phyloP scores from a whole-genome alignment of 2,113 vertebrate species.

The Glaucidium brasilianum region DNA sequence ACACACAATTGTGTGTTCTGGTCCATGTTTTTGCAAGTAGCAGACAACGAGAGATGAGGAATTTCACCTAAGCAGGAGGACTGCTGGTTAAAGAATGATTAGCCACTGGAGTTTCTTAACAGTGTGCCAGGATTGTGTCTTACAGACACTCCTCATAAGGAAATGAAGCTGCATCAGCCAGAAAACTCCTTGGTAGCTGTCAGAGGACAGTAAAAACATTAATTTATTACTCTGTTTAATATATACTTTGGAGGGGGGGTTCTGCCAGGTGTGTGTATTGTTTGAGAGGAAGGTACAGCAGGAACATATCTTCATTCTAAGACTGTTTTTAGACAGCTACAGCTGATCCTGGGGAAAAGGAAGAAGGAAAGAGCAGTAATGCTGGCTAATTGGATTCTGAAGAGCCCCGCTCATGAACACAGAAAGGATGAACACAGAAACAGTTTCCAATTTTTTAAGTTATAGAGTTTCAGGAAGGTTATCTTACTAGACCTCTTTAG shows the following conservation, averaged over 20 bases:
- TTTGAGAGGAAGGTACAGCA: not conserved
- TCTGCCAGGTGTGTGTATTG: not conserved
- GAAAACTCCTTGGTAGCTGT: not conserved
- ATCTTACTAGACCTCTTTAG: not conserved
- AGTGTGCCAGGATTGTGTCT: not conserved
- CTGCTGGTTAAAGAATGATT: not conserved
- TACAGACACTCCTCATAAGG: not conserved
- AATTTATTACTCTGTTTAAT: not conserved
- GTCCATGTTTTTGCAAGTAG: not conserved
- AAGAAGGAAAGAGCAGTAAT: not conserved
- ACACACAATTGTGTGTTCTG: not conserved
- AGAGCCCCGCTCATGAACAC: not conserved
- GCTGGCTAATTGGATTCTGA: not conserved
- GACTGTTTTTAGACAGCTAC: not conserved
- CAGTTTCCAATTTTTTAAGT: not conserved
- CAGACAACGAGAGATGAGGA: not conserved
- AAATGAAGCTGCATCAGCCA: not conserved
- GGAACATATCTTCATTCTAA: not conserved
- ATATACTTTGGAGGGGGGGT: not conserved
- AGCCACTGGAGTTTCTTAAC: not conserved
- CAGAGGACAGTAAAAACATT: not conserved
- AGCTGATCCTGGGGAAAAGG: not conserved
- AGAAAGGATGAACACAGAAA: not conserved
- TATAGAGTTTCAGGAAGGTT: not conserved
- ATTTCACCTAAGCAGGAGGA: not conserved